phyloP scores from a whole-genome alignment of 1,140 invertebrate genomes.

The Drosophila gunungcola region DNA sequence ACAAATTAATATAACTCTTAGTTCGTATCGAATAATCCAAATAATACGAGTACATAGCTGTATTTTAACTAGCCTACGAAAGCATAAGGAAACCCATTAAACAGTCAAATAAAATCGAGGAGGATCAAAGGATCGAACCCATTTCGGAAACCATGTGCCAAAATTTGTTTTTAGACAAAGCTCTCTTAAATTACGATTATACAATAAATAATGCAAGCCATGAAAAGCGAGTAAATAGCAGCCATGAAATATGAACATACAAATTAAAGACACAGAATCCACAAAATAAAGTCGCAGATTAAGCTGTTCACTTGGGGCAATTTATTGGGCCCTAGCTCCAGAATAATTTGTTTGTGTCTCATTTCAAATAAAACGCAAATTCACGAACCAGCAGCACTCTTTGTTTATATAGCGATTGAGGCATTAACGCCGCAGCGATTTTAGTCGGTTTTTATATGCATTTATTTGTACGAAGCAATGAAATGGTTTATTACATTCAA shows the following conservation, averaged over 20 bases:
- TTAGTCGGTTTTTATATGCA: constrained; percentile 71
- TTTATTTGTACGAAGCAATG: constrained; percentile 68
- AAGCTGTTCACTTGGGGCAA: constrained; percentile 43
- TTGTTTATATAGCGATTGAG: constrained; percentile 45
- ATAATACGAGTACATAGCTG: constrained; percentile 67
- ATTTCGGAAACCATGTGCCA: constrained; percentile 80
- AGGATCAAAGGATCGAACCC: constrained; percentile 29
- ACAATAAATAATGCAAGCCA: constrained; percentile 65
- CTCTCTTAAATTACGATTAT: constrained; percentile 63
- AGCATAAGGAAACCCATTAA: constrained; percentile 50
- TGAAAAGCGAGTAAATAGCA: constrained; percentile 49
- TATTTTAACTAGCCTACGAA: constrained; percentile 73
- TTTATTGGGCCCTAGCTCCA: constrained; percentile 31
- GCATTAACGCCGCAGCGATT: constrained; percentile 40
- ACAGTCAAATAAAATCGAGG: constrained; percentile 17
- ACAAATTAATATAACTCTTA: constrained; percentile 72
- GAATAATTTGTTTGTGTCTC: constrained; percentile 41
- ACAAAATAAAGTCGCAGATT: constrained; percentile 40
- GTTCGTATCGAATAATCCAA: constrained; percentile 70
- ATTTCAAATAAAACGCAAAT: constrained; percentile 41
- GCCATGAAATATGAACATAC: constrained; percentile 46
- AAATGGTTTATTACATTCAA: constrained; percentile 81
- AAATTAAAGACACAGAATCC: constrained; percentile 33
- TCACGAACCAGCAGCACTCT: constrained; percentile 51
- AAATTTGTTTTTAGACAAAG: constrained; percentile 73